Base-by-base conservation (phyloP, 2,888 invertebrate species). In the Antheraea assamensis region DNA sequence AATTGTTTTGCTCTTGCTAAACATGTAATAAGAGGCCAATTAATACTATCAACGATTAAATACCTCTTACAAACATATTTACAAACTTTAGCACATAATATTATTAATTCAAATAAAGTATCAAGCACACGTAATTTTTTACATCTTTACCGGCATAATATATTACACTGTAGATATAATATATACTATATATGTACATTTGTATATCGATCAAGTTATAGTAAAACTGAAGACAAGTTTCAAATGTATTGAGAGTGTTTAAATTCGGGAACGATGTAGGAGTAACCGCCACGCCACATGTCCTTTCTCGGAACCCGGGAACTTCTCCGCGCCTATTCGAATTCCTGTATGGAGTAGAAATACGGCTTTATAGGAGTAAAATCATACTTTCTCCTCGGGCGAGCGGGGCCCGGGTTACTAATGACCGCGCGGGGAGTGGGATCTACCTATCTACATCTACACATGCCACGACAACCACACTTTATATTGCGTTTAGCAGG, bases 301-400 rank as follows among this genome's bases (percentile, higher is more conserved):
- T 93, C 93, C 92, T 92, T 89, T 90, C 89, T 87, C 87, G 87
- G 89, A 89, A 88, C 89, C 89, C 89, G 90, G 88, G 89, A 92
- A 91, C 90, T 93, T 92, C 88, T 86, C 86, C 82, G 81, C 82
- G 81, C 92, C 90, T 90, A 92, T 92, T 94, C 92, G 92, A 93
- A 94, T 94, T 93, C 93, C 94, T 93, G 92, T 94, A 93, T 94
- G 93, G 90, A 94, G 94, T 94, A 93, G 94, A 93, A 94, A 94
- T 94, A 93, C 94, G 92, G 93, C 93, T 94, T 94, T 94, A 94
- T 94, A 92, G 93, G 94, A 94, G 93, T 92, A 94, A 94, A 94
- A 94, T 94, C 94, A 93, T 94, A 94, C 94, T 94, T 94, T 94
- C 94, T 93, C 94, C 88, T 90, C 89, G 88, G 89, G 89, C 83